Evolutionary conservation across 2,888 invertebrate genomes (phyloP), one percentile per base, ranked within the genome.

Genomic region (Archips crataeganus): DNA sequence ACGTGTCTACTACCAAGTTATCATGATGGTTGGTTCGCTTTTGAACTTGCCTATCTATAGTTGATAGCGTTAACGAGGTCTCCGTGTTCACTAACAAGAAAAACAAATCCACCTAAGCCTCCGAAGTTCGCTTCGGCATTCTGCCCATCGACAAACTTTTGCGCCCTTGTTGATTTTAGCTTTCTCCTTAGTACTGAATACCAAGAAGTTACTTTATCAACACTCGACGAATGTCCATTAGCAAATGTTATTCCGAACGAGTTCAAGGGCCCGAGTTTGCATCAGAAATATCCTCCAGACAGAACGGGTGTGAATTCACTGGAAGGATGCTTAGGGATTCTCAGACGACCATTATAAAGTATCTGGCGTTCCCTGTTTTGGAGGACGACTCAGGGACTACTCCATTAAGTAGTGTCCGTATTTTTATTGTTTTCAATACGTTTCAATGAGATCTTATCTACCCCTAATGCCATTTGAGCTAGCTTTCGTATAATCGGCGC

Each of bases 181-280:
- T 42, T n/a, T 66, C 23, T 65, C 49, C 39, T 39, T 11, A 13
- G 42, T 15, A 68, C 73, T 78, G 77, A 77, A 79, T 87, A 85
- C 85, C 75, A 76, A 84, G 88, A 85, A 87, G 76, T 78, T 75
- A 77, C 77, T 78, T 79, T 78, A 79, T 84, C 82, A 80, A 84
- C 81, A 79, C 76, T 79, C 79, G 80, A 75, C 86, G 87, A 87
- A 88, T 87, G 81, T 85, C 84, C 84, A 87, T 87, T 87, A 85
- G 84, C 83, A 80, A 81, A 82, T 87, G 87, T 87, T 88, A 80
- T 84, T 87, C 84, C 82, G 68, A 86, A 83, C 80, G 80, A 80
- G 83, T 84, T 85, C 83, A 87, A 84, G 85, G 60, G 82, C 81
- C 80, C 81, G 60, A 57, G 67, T 61, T 72, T 79, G 77, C 74